phyloP scores from a whole-genome alignment of 2,797 vertebrate species.

The Sebastiscus albofasciatus region DNA sequence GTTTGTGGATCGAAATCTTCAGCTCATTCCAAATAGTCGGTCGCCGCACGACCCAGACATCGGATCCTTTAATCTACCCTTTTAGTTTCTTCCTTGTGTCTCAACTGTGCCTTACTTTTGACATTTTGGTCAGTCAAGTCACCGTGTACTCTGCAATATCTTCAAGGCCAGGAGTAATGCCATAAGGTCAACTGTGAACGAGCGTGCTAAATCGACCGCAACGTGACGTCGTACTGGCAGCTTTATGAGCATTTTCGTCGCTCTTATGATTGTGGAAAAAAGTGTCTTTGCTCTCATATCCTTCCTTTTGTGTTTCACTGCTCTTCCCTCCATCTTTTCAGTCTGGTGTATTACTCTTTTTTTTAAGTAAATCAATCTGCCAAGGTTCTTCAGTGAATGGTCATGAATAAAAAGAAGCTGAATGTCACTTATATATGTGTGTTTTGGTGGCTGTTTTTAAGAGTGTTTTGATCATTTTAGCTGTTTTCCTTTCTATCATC shows the following conservation, averaged over 20 bases:
- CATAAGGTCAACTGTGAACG: neutral
- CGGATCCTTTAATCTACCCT: neutral
- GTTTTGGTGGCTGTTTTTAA: neutral
- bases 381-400: slow-evolving; percentile 10
- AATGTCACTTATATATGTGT: neutral
- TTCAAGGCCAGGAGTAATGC: neutral
- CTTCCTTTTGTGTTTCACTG: neutral
- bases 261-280: neutral
- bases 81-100: neutral
- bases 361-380: neutral
- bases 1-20: neutral
- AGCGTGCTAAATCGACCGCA: neutral
- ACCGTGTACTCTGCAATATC: neutral
- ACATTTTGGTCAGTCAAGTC: neutral
- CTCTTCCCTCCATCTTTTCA: neutral
- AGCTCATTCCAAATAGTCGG: neutral
- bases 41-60: fast-evolving
- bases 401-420: slow-evolving; percentile 36
- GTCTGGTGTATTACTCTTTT: neutral
- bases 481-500: neutral
- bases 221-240: slow-evolving; percentile 1
- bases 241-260: neutral
- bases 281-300: neutral
- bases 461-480: neutral
- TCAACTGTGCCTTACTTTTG: neutral